These are phyloP conservation scores for Danio rerio DNA, from an alignment of 2,113 vertebrate species.

Conservation along the genomic window DNA sequence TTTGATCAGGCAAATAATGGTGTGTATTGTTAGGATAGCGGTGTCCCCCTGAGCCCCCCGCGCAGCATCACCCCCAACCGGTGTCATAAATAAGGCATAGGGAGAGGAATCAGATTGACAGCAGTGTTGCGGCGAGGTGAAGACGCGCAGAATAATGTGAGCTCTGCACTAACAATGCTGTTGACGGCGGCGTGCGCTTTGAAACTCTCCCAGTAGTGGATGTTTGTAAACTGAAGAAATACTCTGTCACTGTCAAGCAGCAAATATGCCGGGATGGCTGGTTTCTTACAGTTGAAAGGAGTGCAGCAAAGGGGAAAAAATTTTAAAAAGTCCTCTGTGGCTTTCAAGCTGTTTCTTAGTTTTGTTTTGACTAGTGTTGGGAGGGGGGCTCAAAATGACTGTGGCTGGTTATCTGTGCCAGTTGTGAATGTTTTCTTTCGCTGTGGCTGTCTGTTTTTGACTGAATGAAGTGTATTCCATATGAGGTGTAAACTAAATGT, in stretches of 20 bases:
- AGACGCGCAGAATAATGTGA: conserved; percentile 30
- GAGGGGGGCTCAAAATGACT: conserved; percentile 5
- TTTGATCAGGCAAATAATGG: conserved; percentile 56
- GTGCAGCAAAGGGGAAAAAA: not conserved
- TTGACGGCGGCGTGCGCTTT: conserved; percentile 45
- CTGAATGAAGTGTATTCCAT: not conserved
- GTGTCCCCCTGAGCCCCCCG: conserved; percentile 24
- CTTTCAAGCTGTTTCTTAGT: conserved; percentile 24
- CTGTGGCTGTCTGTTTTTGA: conserved; percentile 7
- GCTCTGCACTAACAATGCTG: conserved; percentile 49
- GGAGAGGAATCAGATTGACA: conserved; percentile 40
- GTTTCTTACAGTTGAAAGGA: conserved; percentile 44
- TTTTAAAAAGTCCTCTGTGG: conserved; percentile 39
- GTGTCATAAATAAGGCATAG: conserved; percentile 57
- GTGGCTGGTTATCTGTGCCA: conserved; percentile 15
- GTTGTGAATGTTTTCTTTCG: conserved; percentile 1
- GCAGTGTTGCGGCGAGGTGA: conserved; percentile 10
- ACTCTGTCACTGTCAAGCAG: conserved; percentile 54
- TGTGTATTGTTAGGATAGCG: conserved; percentile 40
- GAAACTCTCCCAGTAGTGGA: conserved; percentile 52
- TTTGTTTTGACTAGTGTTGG: conserved; percentile 38
- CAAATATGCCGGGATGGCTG: conserved; percentile 44
- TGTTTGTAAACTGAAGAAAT: conserved; percentile 52
- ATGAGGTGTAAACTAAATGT: not conserved
- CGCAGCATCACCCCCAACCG: conserved; percentile 9